These are phyloP conservation scores for Aphidius colemani DNA, from an alignment of 2,888 invertebrate species.

Conservation along the genomic window DNA sequence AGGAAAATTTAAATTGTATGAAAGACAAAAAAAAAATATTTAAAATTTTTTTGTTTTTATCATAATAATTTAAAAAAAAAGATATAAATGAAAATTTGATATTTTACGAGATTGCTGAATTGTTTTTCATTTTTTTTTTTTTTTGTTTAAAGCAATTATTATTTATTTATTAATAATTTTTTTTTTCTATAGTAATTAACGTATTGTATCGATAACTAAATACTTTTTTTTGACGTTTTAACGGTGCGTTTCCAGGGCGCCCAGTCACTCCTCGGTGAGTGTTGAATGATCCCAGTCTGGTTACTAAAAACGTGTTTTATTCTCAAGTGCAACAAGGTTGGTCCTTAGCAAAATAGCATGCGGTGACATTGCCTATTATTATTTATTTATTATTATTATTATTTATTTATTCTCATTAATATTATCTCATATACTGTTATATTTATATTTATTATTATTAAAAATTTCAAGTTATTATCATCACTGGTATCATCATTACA, in stretches of 20 bases:
- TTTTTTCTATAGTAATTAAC: conserved; percentile 5
- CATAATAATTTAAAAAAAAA: too few relatives aligned
- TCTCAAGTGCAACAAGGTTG: conserved; percentile 60
- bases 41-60: too few relatives aligned
- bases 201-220: background rate
- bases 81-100: too few relatives aligned
- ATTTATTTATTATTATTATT: conserved; percentile 44
- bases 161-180: background rate
- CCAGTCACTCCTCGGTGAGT: conserved; percentile 60
- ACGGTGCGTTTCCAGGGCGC: conserved; percentile 60
- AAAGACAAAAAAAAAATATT: too few relatives aligned
- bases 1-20: too few relatives aligned
- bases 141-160: background rate
- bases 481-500: too few relatives aligned
- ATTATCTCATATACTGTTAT: too few relatives aligned
- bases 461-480: too few relatives aligned
- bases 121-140: background rate
- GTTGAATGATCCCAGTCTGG: conserved; percentile 59
- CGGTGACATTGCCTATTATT: conserved; percentile 59
- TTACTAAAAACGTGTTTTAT: conserved; percentile 60
- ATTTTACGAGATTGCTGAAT: too few relatives aligned
- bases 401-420: conserved; percentile 34
- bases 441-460: too few relatives aligned
- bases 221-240: conserved; percentile 47
- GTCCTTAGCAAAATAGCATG: conserved; percentile 61